Evolutionary conservation across 1,140 invertebrate species (phyloP), one percentile per base, ranked within the genome.

Genomic region (Antheraea mylitta): DNA sequence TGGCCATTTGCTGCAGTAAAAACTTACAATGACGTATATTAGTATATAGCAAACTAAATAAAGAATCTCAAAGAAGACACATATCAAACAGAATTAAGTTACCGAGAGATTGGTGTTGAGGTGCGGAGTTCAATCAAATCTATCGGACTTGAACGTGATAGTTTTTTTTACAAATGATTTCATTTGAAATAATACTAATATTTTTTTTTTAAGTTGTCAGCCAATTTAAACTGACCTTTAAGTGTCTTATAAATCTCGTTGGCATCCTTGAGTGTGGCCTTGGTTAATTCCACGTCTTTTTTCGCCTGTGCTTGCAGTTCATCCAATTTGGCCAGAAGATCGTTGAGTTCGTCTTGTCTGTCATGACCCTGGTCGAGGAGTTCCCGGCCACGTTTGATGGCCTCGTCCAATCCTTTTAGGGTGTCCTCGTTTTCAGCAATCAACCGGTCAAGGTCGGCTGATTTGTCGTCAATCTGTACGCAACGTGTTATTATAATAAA

Each of bases 221-320:
- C 22, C 4, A 30, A 30, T 30, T 4, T 30, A 30, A 42, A 82
- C 72, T 90, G 92, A 98, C 97, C 95, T 92, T 96, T 94, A 2
- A 99, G 90, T 60, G 96, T 98, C 69, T 96, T 93, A 64, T 97
- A 95, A 7, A 98, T 99, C 63, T 96, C 95, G 76, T 97, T 95
- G 2, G 98, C 98, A 83, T 98, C 96, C 77, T 95, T 94, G 0
- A 99, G 92, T 0, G 97, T 98, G 74, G 96, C 95, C 77, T 98
- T 97, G 13, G 97, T 97, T 61, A 95, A 93, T 71, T 95, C 93
- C 0, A 98, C 96, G 22, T 98, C 98, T 67, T 96, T 94, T 67
- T 95, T 95, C 0, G 98, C 98, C 80, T 94, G 95, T 0, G 93
- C 94, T 45, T 96, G 94, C 0, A 97, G 95, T 11, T 95, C 93